phyloP scores from a whole-genome alignment of 2,113 vertebrate species.

The Phrynocephalus versicolor region DNA sequence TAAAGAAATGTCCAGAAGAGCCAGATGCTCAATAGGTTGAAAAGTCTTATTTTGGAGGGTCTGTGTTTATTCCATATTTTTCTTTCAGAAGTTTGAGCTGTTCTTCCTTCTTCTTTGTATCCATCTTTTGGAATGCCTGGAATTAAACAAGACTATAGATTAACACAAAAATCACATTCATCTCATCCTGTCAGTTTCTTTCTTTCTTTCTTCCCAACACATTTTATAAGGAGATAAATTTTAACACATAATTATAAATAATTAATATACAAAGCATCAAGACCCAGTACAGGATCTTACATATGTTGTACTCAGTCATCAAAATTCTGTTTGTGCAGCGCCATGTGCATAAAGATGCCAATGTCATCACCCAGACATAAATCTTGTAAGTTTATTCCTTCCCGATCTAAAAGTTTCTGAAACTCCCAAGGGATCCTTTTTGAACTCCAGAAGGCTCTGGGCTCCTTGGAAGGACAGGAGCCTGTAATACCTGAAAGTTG shows the following conservation, averaged over 20 bases:
- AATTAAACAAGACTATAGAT: conserved; percentile 27
- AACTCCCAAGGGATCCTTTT: too few species aligned
- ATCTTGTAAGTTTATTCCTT: too few species aligned
- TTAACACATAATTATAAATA: background rate
- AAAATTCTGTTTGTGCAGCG: too few species aligned
- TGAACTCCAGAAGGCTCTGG: too few species aligned
- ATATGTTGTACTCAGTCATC: background rate
- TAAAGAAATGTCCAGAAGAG: conserved; percentile 17
- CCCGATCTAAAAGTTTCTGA: too few species aligned
- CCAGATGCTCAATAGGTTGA: background rate
- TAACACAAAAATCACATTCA: conserved; percentile 2
- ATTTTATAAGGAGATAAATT: background rate
- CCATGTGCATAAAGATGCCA: too few species aligned
- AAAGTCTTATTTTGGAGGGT: conserved; percentile 88
- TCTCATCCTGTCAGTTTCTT: background rate
- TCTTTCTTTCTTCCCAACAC: background rate
- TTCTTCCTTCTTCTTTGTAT: conserved; percentile 99
- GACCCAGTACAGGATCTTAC: background rate
- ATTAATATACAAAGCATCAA: background rate
- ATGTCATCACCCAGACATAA: too few species aligned
- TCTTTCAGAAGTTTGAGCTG: conserved; percentile 98
- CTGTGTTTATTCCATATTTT: conserved; percentile 98
- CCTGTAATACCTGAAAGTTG: too few species aligned
- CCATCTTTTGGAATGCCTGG: conserved; percentile 99
- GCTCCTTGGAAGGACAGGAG: too few species aligned